Evolutionary conservation across 2,797 vertebrate genomes (phyloP).

Genomic region (Cyclopterus lumpus): DNA sequence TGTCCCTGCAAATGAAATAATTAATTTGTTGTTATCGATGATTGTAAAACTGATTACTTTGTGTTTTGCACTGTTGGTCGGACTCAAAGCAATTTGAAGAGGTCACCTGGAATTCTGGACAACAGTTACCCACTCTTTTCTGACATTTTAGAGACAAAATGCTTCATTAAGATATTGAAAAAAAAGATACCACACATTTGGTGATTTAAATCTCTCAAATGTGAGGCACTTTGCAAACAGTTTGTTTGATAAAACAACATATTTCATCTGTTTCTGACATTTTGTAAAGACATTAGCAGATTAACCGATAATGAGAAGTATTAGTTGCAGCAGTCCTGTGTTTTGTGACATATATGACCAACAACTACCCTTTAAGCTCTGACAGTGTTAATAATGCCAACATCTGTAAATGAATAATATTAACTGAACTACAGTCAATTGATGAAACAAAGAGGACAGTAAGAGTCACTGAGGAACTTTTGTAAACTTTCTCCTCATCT

Average conservation of each 20-base stretch:
- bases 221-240: not conserved
- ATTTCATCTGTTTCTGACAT: not conserved
- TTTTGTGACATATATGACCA: not conserved
- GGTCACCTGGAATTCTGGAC: not conserved
- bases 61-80: not conserved
- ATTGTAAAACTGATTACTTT: not conserved
- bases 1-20: not conserved
- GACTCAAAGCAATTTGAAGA: not conserved
- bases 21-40: not conserved
- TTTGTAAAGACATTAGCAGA: not conserved
- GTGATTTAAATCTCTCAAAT: not conserved
- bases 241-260: not conserved
- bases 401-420: not conserved
- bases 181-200: not conserved
- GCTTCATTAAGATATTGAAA: not conserved
- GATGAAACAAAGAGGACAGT: not conserved
- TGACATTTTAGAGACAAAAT: not conserved
- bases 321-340: not conserved
- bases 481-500: constrained; percentile 4
- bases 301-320: not conserved
- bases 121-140: not conserved
- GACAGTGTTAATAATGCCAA: not conserved
- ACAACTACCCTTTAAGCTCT: not conserved
- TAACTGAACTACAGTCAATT: not conserved
- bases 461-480: constrained; percentile 3